Evolutionary conservation across 2,888 invertebrate genomes (phyloP), one percentile per base, ranked within the genome.

Genomic region (Leucophora obtusa): DNA sequence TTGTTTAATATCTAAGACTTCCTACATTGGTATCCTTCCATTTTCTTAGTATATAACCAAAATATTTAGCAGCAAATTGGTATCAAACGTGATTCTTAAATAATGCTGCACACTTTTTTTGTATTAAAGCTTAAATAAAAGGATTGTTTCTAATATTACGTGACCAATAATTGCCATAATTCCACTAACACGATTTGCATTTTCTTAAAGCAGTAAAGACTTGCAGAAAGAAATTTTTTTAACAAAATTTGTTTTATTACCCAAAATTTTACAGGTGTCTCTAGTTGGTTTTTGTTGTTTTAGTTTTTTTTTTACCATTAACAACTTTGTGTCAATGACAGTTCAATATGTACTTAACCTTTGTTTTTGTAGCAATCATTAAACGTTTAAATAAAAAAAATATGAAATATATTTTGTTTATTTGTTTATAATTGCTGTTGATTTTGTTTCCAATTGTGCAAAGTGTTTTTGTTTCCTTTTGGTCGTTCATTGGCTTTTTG

Each of bases 281-380:
- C 66, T 43, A 15, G 15, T 69, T 72, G 62, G 58, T 9, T 58
- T 47, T 56, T 43, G 11, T 56, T 62, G 2, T 28, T 18, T 66
- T 10, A 10, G 6, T 54, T 60, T n/a, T 54, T 24, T 73, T 79
- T 69, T 43, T 59, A 66, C 65, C 21, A 65, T 76, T 63, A 68
- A 69, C 76, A 70, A 81, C 73, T 56, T 84, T 84, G 88, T 87
- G 88, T 88, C 88, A 88, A 87, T 87, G 88, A 86, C 87, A 88
- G 87, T 87, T 87, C 86, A 86, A 88, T 86, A 85, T 85, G 85
- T 86, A 85, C 85, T 85, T 87, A 85, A 85, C 83, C 82, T 69
- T 72, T 74, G 33, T 60, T 75, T 62, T 54, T 73, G 28, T 24
- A 71, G 65, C 65, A 54, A 66, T 66, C 71, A 35, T 56, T 59